Percentiles rank a stretch among this genome's conserved stretches.
These are phyloP conservation scores for Eulemur rufifrons DNA, from an alignment of 2,113 vertebrate species.

Conservation along the genomic window DNA sequence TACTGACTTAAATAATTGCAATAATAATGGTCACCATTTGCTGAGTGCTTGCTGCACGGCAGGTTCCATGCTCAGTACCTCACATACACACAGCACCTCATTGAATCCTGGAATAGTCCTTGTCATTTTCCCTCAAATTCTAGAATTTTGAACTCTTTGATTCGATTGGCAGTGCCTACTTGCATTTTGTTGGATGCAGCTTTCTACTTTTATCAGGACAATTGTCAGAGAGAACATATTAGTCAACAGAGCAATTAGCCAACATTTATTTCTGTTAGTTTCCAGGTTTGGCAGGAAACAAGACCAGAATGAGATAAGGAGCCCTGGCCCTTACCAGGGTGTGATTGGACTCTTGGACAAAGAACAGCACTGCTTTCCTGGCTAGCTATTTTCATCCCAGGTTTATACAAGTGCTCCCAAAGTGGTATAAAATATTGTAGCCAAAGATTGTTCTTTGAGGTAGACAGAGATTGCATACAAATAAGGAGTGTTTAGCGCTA, in stretches of 20 bases:
- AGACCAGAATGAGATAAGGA: constrained; percentile 57
- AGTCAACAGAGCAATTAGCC: constrained; percentile 35
- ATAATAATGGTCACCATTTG: background rate
- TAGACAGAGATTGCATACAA: background rate
- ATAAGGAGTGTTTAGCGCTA: background rate
- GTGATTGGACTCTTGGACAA: constrained; percentile 57
- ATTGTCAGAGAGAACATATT: constrained; percentile 17
- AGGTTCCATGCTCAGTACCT: background rate
- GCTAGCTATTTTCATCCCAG: constrained; percentile 57
- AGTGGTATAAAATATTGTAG: background rate
- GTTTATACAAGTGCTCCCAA: background rate
- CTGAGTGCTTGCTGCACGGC: background rate
- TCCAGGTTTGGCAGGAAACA: constrained; percentile 66
- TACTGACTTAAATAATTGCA: background rate
- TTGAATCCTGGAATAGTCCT: background rate
- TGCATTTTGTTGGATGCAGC: background rate
- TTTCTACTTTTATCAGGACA: background rate
- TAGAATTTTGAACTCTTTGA: background rate
- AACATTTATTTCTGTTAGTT: constrained; percentile 38
- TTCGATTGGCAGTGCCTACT: background rate
- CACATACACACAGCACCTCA: background rate
- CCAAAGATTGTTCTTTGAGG: background rate
- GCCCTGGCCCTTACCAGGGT: background rate
- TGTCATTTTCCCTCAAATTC: background rate
- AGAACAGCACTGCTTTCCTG: constrained; percentile 55